Evolutionary conservation across 2,113 vertebrate genomes (phyloP), one percentile per base, ranked within the genome.

Genomic region (Struthio camelus): DNA sequence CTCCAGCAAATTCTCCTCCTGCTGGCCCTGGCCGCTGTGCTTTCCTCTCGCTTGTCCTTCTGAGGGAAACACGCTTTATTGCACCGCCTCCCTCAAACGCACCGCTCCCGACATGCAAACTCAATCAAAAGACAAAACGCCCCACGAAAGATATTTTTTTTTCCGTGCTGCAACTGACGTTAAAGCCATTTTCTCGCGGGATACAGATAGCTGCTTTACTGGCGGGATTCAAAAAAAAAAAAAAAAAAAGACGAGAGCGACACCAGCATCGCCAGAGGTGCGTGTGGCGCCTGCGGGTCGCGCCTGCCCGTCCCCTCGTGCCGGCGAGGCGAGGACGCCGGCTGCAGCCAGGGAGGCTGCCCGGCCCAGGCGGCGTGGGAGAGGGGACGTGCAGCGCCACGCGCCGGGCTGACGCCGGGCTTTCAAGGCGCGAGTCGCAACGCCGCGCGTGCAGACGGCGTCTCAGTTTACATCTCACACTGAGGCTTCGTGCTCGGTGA

Each of bases 401-500:
- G 17, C 72, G 59, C 54, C 61, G 51, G 53, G 34, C 38, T 75
- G 75, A 30, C 50, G 8, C 42, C 44, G 50, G 14, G 7, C 20
- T 67, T 89, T 53, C 81, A 36, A 91, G 71, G 84, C 66, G 61
- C 66, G 54, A 48, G 46, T 19, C 46, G 8, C 56, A 38, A n/a
- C 32, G 54, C 54, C 73, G 75, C 75, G 62, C 27, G 34, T 66
- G 69, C 70, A 82, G 48, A 64, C 48, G 65, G 71, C 16, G 3
- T 61, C 81, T 70, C 87, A 84, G 64, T 84, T 94, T 87, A 77
- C 69, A 87, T 87, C 69, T 64, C 78, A 80, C 73, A 22, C 51
- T 46, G 36, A 77, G 58, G 48, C 58, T 28, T 69, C 8, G 0
- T 72, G 64, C 65, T 84, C 42, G 25, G 12, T 87, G 84, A 38